These are phyloP conservation scores for Saguinus imperator DNA, from an alignment of 2,113 vertebrate species.

Conservation along the genomic window DNA sequence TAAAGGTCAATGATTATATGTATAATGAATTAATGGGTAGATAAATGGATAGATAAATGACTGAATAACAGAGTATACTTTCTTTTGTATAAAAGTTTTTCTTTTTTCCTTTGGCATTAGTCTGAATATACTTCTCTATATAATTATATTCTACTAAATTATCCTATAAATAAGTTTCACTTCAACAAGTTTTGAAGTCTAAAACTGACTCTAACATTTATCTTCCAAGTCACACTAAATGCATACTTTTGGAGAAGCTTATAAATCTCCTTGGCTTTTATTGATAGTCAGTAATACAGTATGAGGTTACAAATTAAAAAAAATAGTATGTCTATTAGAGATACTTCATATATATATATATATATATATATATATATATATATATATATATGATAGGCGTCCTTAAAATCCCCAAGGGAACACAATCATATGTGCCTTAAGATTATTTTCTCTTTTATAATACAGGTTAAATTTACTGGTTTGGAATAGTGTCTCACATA, in stretches of 20 bases:
- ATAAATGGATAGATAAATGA: neutral
- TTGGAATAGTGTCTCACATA: neutral
- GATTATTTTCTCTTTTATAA: neutral
- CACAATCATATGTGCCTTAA: neutral
- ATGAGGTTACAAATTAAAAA: neutral
- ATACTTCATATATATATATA: neutral
- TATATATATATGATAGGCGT: neutral
- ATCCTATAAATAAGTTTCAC: neutral
- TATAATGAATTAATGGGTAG: neutral
- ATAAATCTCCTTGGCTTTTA: neutral
- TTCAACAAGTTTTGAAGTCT: neutral
- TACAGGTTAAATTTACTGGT: neutral
- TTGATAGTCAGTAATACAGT: neutral
- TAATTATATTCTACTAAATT: neutral
- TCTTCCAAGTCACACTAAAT: neutral
- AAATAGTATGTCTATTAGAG: neutral
- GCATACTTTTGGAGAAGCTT: neutral
- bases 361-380: neutral
- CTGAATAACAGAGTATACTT: neutral
- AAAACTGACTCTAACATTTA: neutral
- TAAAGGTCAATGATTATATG: neutral
- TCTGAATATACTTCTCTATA: neutral
- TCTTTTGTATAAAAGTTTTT: neutral
- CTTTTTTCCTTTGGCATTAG: conserved; percentile 20
- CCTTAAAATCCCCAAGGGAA: conserved; percentile 17